phyloP scores from a whole-genome alignment of 2,888 invertebrate genomes.

The Lepidocyrtoides sp. region DNA sequence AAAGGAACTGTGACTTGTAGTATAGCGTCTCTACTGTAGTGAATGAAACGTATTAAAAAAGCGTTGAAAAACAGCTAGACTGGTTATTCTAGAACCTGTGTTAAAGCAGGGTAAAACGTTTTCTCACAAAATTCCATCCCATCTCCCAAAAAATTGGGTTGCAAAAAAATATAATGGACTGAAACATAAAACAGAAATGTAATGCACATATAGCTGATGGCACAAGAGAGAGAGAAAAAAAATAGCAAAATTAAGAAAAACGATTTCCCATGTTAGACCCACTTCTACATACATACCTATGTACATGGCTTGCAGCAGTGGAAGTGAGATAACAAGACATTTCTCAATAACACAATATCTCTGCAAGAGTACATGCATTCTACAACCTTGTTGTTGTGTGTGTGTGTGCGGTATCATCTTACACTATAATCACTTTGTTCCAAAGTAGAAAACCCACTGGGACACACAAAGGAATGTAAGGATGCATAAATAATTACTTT shows the following conservation, averaged over 20 bases:
- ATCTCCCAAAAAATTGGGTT: neutral
- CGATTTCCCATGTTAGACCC: neutral
- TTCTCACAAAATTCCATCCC: neutral
- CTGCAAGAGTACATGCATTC: neutral
- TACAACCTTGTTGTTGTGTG: neutral
- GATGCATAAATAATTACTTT: slow-evolving; percentile 39
- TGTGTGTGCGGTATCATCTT: neutral
- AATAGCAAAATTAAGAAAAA: neutral
- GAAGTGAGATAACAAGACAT: slow-evolving; percentile 1
- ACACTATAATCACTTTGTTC: neutral
- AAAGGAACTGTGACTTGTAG: too few relatives aligned
- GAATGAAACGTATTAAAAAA: neutral
- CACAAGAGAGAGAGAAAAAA: too few relatives aligned
- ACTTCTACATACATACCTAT: neutral
- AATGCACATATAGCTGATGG: neutral
- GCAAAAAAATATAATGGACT: neutral
- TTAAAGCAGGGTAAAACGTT: neutral
- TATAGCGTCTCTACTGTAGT: neutral
- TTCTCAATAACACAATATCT: too few relatives aligned
- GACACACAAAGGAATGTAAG: neutral
- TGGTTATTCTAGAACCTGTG: too few relatives aligned
- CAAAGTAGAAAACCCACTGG: neutral
- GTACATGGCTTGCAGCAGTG: neutral
- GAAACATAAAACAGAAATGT: neutral
- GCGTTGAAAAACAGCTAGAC: neutral